phyloP scores from a whole-genome alignment of 2,113 vertebrate species.

The Sebastes fasciatus region DNA sequence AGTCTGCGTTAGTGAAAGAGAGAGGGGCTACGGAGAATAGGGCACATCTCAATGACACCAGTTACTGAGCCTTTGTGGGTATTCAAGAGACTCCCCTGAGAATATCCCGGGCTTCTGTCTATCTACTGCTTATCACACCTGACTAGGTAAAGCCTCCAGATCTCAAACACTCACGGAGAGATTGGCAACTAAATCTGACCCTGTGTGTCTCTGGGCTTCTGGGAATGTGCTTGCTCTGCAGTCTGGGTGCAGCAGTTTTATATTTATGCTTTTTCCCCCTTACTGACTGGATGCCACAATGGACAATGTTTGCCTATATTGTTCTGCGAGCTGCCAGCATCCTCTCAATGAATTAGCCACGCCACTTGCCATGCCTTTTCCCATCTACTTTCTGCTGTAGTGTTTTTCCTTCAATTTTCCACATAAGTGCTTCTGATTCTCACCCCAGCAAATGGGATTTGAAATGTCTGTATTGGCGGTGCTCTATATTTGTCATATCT shows the following conservation, averaged over 20 bases:
- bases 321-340: slow-evolving; percentile 54
- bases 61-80: slow-evolving; percentile 79
- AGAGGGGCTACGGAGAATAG: slow-evolving; percentile 47
- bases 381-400: slow-evolving; percentile 72
- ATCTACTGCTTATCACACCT: slow-evolving; percentile 78
- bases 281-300: slow-evolving; percentile 40
- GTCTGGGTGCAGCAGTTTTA: slow-evolving; percentile 17
- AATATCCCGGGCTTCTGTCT: slow-evolving; percentile 50
- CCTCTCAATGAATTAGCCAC: slow-evolving; percentile 76
- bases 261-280: slow-evolving; percentile 8
- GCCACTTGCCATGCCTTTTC: slow-evolving; percentile 64
- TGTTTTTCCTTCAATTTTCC: slow-evolving; percentile 80
- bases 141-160: slow-evolving; percentile 69
- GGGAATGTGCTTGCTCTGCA: slow-evolving; percentile 30
- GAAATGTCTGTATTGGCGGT: slow-evolving; percentile 64
- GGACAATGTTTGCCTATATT: slow-evolving; percentile 52
- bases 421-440: slow-evolving; percentile 74
- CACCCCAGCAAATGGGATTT: slow-evolving; percentile 50
- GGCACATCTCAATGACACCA: slow-evolving; percentile 83
- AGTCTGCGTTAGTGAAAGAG: slow-evolving; percentile 58
- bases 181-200: slow-evolving; percentile 63
- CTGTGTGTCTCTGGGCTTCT: slow-evolving; percentile 38
- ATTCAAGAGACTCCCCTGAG: slow-evolving; percentile 70
- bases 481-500: slow-evolving; percentile 63
- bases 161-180: slow-evolving; percentile 64